phyloP scores from a whole-genome alignment of 2,888 invertebrate genomes.

The Agrochola circellaris region DNA sequence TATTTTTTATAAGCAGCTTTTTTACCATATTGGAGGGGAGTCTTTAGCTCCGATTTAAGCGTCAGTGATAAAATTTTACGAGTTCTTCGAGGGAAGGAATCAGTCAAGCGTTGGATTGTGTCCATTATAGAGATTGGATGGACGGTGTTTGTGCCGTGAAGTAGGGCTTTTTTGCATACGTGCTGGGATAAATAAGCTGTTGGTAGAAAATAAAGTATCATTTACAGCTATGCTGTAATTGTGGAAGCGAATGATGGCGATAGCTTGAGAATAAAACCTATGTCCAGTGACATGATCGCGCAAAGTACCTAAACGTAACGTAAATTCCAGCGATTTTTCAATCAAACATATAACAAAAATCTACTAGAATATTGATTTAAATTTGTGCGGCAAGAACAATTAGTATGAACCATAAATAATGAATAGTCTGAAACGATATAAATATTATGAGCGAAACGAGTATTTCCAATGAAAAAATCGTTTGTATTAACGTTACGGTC shows the following conservation, averaged over 20 bases:
- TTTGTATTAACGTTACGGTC: background rate
- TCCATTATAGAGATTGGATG: slow-evolving; percentile 70
- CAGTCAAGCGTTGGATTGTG: slow-evolving; percentile 71
- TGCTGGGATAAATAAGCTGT: background rate
- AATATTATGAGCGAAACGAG: background rate
- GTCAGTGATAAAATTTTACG: slow-evolving; percentile 84
- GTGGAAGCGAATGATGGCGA: too few relatives aligned
- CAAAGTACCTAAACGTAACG: background rate
- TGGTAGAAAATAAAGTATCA: background rate
- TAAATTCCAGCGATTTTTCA: too few relatives aligned
- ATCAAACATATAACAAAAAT: too few relatives aligned
- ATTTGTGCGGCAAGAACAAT: background rate
- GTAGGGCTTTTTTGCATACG: slow-evolving; percentile 26
- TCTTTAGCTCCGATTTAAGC: slow-evolving; percentile 68
- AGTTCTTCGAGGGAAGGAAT: slow-evolving; percentile 75
- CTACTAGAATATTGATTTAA: too few relatives aligned
- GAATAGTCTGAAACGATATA: background rate
- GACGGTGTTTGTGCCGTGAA: slow-evolving; percentile 45
- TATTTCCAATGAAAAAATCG: too few relatives aligned
- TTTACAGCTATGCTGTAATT: background rate
- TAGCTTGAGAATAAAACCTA: background rate
- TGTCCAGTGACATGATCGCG: background rate
- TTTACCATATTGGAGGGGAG: slow-evolving; percentile 68
- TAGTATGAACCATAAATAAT: background rate
- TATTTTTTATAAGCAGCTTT: slow-evolving; percentile 50